Evolutionary conservation across 1,140 invertebrate genomes (phyloP).

Genomic region (Charaxes varanes): DNA sequence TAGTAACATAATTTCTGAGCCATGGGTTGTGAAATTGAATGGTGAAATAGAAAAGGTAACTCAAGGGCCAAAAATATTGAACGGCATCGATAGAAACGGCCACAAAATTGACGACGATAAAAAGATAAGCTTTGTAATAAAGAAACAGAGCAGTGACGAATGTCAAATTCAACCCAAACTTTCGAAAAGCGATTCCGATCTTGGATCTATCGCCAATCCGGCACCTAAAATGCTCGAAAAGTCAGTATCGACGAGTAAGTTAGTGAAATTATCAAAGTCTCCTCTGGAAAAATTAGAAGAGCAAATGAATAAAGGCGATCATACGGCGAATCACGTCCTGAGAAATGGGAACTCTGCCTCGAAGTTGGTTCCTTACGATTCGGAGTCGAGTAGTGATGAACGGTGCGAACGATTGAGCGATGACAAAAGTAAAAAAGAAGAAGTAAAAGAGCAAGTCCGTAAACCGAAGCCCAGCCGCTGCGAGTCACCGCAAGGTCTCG

Average conservation of each 20-base stretch:
- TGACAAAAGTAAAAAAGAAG: slow-evolving; percentile 29
- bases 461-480: slow-evolving; percentile 46
- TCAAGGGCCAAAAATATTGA: slow-evolving; percentile 43
- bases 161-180: slow-evolving; percentile 36
- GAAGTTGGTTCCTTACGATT: slow-evolving; percentile 62
- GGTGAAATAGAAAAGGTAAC: slow-evolving; percentile 62
- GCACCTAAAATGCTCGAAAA: slow-evolving; percentile 39
- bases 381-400: slow-evolving; percentile 61
- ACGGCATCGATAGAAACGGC: slow-evolving; percentile 40
- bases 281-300: slow-evolving; percentile 63
- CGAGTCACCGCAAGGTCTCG: slow-evolving; percentile 36
- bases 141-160: slow-evolving; percentile 40
- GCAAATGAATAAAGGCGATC: slow-evolving; percentile 56
- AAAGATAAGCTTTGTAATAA: slow-evolving; percentile 51
- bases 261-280: slow-evolving; percentile 45
- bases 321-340: slow-evolving; percentile 23
- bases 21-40: slow-evolving; percentile 66
- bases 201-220: slow-evolving; percentile 24
- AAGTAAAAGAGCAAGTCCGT: slow-evolving; percentile 14
- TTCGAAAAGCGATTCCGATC: slow-evolving; percentile 45
- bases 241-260: slow-evolving; percentile 35
- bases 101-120: slow-evolving; percentile 48
- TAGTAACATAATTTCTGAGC: slow-evolving; percentile 45
- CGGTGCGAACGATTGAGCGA: slow-evolving; percentile 33
- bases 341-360: slow-evolving; percentile 42